Evolutionary conservation across 2,113 vertebrate genomes (phyloP).

Genomic region (Dicrurus megarhynchus): DNA sequence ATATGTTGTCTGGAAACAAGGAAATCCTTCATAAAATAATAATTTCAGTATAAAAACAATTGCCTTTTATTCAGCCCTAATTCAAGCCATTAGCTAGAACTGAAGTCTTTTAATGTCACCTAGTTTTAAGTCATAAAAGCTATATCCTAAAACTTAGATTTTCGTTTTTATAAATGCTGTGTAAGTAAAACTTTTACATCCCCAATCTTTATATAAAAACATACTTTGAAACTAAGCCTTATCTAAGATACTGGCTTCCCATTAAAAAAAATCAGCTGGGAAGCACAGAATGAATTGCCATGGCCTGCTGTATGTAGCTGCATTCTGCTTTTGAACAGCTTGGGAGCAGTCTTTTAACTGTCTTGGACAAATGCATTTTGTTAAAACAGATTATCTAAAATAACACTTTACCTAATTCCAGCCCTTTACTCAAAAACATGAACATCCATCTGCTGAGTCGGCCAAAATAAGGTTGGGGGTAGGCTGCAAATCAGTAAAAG

Average conservation of each 20-base stretch:
- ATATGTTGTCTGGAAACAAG: constrained; percentile 2
- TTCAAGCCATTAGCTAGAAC: not conserved
- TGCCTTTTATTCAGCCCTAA: not conserved
- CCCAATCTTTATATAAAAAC: not conserved
- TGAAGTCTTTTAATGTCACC: not conserved
- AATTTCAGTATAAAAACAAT: not conserved
- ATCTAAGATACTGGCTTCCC: not conserved
- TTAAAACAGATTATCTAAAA: constrained; percentile 13
- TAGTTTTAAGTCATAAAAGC: not conserved
- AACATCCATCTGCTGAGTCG: constrained; percentile 22
- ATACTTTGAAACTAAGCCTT: not conserved
- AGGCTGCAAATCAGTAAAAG: not conserved
- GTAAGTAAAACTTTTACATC: not conserved
- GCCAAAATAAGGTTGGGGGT: not conserved
- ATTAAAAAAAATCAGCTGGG: not conserved
- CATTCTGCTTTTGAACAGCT: constrained; percentile 8
- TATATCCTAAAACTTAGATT: not conserved
- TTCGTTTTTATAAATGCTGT: not conserved
- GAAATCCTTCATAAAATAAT: constrained; percentile 21
- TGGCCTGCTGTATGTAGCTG: not conserved
- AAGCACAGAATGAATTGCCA: not conserved
- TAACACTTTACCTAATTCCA: not conserved
- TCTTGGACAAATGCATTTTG: not conserved
- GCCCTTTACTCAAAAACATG: constrained; percentile 29
- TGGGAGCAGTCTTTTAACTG: constrained; percentile 47